A percentile compares a stretch with the other conserved stretches of the same genome.
Evolutionary conservation across 2,888 invertebrate species (phyloP).

Genomic region (Azorinus chamasolen): DNA sequence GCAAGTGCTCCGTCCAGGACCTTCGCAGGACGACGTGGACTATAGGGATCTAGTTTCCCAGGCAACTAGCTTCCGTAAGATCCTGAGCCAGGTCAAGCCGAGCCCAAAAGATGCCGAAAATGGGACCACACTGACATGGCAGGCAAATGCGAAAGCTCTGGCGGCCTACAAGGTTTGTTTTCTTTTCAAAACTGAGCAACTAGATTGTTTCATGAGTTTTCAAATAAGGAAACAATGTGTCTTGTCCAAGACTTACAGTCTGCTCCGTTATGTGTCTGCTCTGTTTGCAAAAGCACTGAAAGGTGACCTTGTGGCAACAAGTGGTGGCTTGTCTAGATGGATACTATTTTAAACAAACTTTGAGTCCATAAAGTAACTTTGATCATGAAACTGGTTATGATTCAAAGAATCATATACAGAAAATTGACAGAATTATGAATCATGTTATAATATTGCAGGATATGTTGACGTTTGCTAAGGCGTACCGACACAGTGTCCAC

Average conservation of each 20-base stretch:
- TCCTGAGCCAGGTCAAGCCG: slow-evolving; percentile 78
- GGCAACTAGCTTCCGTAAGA: slow-evolving; percentile 78
- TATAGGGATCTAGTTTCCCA: slow-evolving; percentile 68
- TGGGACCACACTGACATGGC: slow-evolving; percentile 74
- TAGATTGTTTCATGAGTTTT: not conserved
- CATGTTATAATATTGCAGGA: slow-evolving; percentile 66
- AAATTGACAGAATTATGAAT: too few species aligned
- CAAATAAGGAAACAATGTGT: slow-evolving; percentile 1
- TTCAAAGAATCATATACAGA: too few species aligned
- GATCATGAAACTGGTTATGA: too few species aligned
- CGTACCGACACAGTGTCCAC: slow-evolving; percentile 69
- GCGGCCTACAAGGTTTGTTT: slow-evolving; percentile 69
- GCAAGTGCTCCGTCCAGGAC: slow-evolving; percentile 67
- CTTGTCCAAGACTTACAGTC: too few species aligned
- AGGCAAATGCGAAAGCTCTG: slow-evolving; percentile 68
- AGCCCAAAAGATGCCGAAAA: slow-evolving; percentile 72
- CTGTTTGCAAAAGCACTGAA: too few species aligned
- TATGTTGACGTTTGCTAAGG: slow-evolving; percentile 73
- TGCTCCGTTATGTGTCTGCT: too few species aligned
- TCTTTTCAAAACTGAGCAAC: not conserved
- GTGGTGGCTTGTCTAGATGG: too few species aligned
- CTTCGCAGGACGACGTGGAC: slow-evolving; percentile 62
- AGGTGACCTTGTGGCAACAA: too few species aligned
- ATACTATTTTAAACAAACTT: too few species aligned
- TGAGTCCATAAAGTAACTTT: too few species aligned